Evolutionary conservation across 2,888 invertebrate species (phyloP), one percentile per base, ranked within the genome.

Genomic region (Calephelis perditalis): DNA sequence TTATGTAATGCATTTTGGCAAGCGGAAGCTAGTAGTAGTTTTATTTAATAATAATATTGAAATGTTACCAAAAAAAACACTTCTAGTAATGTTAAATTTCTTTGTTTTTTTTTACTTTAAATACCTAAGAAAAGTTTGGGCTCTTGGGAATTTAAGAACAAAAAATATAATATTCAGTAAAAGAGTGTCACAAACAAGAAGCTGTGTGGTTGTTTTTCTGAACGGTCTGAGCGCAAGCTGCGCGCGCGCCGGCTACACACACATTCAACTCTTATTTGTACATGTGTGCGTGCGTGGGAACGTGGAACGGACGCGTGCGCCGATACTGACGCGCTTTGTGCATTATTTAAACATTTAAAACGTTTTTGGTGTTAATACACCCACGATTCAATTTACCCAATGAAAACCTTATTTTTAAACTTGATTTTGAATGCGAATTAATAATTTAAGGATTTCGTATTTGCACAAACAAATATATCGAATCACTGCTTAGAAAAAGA

Each of bases 251-350:
- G 62, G 71, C 67, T 73, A 72, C 82, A 79, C 81, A 78, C 76
- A 78, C 78, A 78, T 71, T 55, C 63, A 62, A 59, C 52, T 40
- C 55, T 64, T 61, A 58, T 62, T 58, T 37, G 63, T 56, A 65
- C 72, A 78, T 78, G 81, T 80, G 86, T 70, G 83, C 75, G 81
- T 75, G 83, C 87, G 88, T 87, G 87, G 86, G 88, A 86, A 86
- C 86, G 84, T 75, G 78, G 76, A 79, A 73, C 78, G 77, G 81
- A 84, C 86, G 87, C 87, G 86, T 86, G 86, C 84, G 84, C 81
- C 72, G 78, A 78, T 82, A 84, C 84, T 79, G 82, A 84, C 84
- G 82, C 80, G 79, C 78, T 83, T 81, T 82, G 81, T 84, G 79
- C 78, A 81, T 81, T 83, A 82, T 83, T 82, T 77, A 76, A 74